phyloP scores from a whole-genome alignment of 2,888 invertebrate genomes.

The Mimas tiliae region DNA sequence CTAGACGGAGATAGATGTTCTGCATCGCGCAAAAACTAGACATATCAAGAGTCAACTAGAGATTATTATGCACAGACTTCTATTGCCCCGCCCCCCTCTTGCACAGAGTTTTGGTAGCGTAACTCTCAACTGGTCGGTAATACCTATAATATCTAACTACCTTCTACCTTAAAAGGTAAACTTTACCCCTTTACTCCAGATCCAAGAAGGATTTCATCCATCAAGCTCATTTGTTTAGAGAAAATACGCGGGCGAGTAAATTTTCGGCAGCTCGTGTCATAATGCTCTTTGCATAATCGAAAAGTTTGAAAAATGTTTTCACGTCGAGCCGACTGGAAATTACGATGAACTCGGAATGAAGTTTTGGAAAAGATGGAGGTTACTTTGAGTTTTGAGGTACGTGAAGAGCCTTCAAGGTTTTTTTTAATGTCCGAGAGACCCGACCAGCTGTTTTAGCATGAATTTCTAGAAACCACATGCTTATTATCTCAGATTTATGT shows the following conservation, averaged over 20 bases:
- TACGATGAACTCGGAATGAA: background rate
- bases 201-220: constrained; percentile 16
- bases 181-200: background rate
- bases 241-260: background rate
- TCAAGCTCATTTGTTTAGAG: constrained; percentile 12
- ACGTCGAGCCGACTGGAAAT: background rate
- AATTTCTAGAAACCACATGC: too few relatives aligned
- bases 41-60: too few relatives aligned
- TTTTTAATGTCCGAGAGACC: background rate
- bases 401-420: too few relatives aligned
- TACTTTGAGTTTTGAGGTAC: background rate
- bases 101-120: too few relatives aligned
- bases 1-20: too few relatives aligned
- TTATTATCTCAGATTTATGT: too few relatives aligned
- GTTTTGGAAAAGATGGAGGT: background rate
- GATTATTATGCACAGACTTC: too few relatives aligned
- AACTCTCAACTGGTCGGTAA: too few relatives aligned
- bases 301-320: constrained; percentile 25
- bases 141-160: background rate
- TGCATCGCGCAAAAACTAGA: too few relatives aligned
- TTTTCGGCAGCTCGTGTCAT: constrained; percentile 14
- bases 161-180: background rate
- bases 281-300: constrained; percentile 27
- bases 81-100: too few relatives aligned
- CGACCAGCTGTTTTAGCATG: too few relatives aligned